Base-by-base conservation (phyloP, 2,888 invertebrate species). In the Sipha maydis region DNA sequence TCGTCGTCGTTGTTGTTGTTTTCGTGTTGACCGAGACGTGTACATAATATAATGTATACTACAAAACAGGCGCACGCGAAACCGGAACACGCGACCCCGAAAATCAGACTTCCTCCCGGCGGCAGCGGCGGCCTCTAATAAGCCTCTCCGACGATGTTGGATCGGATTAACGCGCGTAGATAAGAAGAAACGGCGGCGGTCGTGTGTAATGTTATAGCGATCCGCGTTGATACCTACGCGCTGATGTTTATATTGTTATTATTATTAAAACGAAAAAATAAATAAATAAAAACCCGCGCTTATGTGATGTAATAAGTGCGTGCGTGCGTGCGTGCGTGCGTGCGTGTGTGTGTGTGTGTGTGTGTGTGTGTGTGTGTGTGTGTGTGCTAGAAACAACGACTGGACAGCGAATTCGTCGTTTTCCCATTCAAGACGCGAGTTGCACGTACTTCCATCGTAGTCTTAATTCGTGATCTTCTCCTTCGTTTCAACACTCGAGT, bases 71-170 rank as follows among this genome's bases (percentile, higher is more conserved):
- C 38, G 38, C 34, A 28, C 34, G 85, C 85, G 19, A 78, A 85
- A 85, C 54, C 31, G 28, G 61, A 56, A 34, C 79, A 14, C 41
- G 69, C 86, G 86, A 79, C 86, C 86, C 86, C 79, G 79, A 86
- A 86, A 78, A 54, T 85, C 38, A 54, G 28, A 34, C 54, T 85
- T 78, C 78, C 71, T 14, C 56, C 73, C 73, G n/a, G 48, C 41
- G 82, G 69, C 82, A 41, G 41, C 11, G 41, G 41, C 41, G 9
- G n/a, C 34, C 21, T 69, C 38, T 48, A 82, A 82, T 69, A 28
- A 69, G 69, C 69, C 28, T 28, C 69, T 21, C 61, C 21, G 61
- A 61, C 61, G 61, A 61, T 25, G 61, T 0, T 0, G 7, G 69
- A 28, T 28, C 28, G 28, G 69, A 69, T 28, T 3, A 69, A 4